Base-by-base conservation (phyloP, 2,113 vertebrate species). In the Protobothrops flavoviridis region DNA sequence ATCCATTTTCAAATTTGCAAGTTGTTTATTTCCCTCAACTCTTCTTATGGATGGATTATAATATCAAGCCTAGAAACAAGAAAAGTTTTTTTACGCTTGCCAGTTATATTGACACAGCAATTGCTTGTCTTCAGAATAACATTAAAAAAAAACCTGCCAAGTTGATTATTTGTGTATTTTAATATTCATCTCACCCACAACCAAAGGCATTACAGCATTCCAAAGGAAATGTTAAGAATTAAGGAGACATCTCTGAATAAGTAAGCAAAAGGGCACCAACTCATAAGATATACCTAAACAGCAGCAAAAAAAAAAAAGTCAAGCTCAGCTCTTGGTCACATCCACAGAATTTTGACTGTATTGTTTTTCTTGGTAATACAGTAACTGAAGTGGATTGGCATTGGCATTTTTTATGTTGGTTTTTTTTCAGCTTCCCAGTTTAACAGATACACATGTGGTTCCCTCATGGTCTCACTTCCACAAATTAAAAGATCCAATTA, bases 141-240 rank as follows among this genome's bases (percentile, higher is more conserved):
- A 69, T 3, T 86, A 89, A 94, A 93, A 95, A 94, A 55, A 69
- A 69, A 13, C 12, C 29, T 87, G 52, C 3, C 88, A 21, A 4
- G 5, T n/a, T 95, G 87, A 94, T 91, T 92, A 93, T 94, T 61
- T 87, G 12, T 50, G 56, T 91, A 81, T 81, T 81, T 81, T 81
- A 39, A 39, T 43, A 81, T 81, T 81, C 74, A 81, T 21, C 33
- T 81, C 74, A 81, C 33, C 93, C 88, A 85, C 86, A 56, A 39
- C 91, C 90, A 57, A 93, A 92, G 55, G 9, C 26, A 29, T 61
- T 45, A 93, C 23, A 89, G 3, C 85, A 48, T 17, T 6, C 13
- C 52, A 87, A 59, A 26, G 0, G 50, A 94, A 92, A 21, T 89
- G 91, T 50, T 86, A 55, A 13, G 0, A 5, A 92, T n/a, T 1